Evolutionary conservation across 2,797 vertebrate species (phyloP), one percentile per base, ranked within the genome.

Genomic region (Pangasius djambal): DNA sequence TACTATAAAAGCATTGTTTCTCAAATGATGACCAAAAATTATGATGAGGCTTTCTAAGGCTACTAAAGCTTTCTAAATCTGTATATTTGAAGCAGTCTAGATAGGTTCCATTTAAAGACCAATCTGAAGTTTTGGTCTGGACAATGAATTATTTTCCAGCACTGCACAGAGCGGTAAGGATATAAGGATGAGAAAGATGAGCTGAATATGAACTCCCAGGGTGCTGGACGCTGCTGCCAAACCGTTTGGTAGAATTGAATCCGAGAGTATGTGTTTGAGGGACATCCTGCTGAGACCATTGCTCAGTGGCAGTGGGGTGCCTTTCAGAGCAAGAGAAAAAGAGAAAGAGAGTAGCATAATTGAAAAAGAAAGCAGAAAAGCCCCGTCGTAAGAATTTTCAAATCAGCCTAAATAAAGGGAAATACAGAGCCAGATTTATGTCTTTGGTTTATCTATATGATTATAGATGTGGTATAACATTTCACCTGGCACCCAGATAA

Each of bases 211-310:
- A 89, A 37, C 72, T 22, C 86, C 83, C 63, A 59, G 72, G 89
- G 77, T 78, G 85, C 65, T 70, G 74, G 6, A 50, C 83, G 86
- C 31, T 88, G 63, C 84, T 83, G 84, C 85, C 89, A 88, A 87
- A 89, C 85, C 37, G 74, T 90, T 90, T 86, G 75, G 90, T 48
- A 77, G 86, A 79, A 90, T 78, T 90, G 87, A 84, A 86, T 88
- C 86, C 57, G 88, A 79, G 57, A 86, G 55, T 89, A 82, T 72
- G 85, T 91, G 86, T 92, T 90, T 89, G 81, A 69, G 72, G 40
- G 86, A 63, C 75, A 57, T 84, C 92, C 90, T 87, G 88, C 92
- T 88, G 91, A 81, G 90, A 86, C 67, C 86, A 90, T 93, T 87
- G 90, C 86, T 92, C 89, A 82, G 59, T 52, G 57, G 48, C 90